Conservation (phyloP, 2,888 invertebrate species). For the Megamerina dolium region DNA sequence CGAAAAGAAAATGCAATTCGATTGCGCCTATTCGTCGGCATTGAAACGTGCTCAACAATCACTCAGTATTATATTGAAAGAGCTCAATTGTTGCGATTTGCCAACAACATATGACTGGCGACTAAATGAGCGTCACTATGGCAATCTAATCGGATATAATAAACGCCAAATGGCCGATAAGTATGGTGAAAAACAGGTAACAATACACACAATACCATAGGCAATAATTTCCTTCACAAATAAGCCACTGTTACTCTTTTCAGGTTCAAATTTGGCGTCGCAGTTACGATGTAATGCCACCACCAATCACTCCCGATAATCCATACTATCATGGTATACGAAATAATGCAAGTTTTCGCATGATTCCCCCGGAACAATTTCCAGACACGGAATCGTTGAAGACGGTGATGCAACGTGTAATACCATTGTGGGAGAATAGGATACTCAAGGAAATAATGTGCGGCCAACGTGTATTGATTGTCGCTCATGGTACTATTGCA, state of each 20-base stretch:
- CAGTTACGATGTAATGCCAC: constrained; percentile 76
- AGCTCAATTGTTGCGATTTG: constrained; percentile 61
- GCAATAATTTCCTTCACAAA: constrained; percentile 1
- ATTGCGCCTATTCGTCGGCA: constrained; percentile 75
- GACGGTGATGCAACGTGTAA: constrained; percentile 71
- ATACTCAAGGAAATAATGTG: constrained; percentile 64
- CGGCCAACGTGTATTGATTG: constrained; percentile 73
- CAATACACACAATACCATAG: constrained; percentile 5
- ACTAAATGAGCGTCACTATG: constrained; percentile 82
- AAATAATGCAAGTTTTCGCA: constrained; percentile 67
- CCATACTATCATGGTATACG: constrained; percentile 69
- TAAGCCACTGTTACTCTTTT: too few relatives aligned
- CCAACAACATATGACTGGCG: constrained; percentile 72
- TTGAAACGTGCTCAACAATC: constrained; percentile 73
- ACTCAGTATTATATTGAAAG: constrained; percentile 60
- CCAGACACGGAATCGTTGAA: constrained; percentile 79
- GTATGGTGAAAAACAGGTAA: constrained; percentile 75
- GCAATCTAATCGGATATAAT: constrained; percentile 77
- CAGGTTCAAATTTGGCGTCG: constrained; percentile 80
- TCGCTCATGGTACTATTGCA: constrained; percentile 81
- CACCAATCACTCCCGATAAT: constrained; percentile 70
- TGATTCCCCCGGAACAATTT: constrained; percentile 66
- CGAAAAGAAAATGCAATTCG: constrained; percentile 65
- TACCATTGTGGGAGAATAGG: constrained; percentile 81
- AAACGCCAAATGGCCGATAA: constrained; percentile 79